phyloP scores from a whole-genome alignment of 2,888 invertebrate genomes.

The Osmoderma eremita region DNA sequence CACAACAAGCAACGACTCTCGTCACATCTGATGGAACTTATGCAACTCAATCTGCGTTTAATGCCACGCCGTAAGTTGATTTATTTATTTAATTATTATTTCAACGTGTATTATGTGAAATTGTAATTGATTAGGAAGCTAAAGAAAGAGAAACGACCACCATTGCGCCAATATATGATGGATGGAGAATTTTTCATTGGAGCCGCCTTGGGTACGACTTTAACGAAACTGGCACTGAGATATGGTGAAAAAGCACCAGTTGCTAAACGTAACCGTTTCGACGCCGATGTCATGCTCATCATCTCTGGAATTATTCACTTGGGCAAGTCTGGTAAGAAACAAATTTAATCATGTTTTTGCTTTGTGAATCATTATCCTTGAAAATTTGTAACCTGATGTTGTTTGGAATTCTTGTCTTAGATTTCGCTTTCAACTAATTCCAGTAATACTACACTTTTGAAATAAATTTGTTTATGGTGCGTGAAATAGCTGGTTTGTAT shows the following conservation, averaged over 20 bases:
- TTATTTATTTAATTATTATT: conserved; percentile 12
- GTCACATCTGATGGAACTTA: conserved; percentile 99
- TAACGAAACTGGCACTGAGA: conserved; percentile 89
- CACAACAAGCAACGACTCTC: conserved; percentile 66
- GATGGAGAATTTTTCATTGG: conserved; percentile 97
- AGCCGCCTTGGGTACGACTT: conserved; percentile 88
- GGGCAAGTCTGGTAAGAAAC: conserved; percentile 75
- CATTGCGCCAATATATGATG: conserved; percentile 87
- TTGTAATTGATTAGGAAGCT: conserved; percentile 60
- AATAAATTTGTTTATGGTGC: too few relatives aligned
- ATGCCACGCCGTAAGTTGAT: conserved; percentile 75
- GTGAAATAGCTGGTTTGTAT: too few relatives aligned
- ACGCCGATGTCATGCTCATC: conserved; percentile 72
- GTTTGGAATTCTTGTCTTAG: too few relatives aligned
- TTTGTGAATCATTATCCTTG: too few relatives aligned
- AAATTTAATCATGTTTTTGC: too few relatives aligned
- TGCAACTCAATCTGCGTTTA: conserved; percentile 97
- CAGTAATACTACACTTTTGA: too few relatives aligned
- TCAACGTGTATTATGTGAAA: background rate
- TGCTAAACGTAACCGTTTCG: conserved; percentile 69
- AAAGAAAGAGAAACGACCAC: conserved; percentile 78
- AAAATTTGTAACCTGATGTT: too few relatives aligned
- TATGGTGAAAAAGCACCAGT: conserved; percentile 66
- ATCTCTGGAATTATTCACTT: conserved; percentile 70
- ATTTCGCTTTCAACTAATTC: too few relatives aligned